Evolutionary conservation across 2,113 vertebrate species (phyloP).

Genomic region (Pollachius pollachius): DNA sequence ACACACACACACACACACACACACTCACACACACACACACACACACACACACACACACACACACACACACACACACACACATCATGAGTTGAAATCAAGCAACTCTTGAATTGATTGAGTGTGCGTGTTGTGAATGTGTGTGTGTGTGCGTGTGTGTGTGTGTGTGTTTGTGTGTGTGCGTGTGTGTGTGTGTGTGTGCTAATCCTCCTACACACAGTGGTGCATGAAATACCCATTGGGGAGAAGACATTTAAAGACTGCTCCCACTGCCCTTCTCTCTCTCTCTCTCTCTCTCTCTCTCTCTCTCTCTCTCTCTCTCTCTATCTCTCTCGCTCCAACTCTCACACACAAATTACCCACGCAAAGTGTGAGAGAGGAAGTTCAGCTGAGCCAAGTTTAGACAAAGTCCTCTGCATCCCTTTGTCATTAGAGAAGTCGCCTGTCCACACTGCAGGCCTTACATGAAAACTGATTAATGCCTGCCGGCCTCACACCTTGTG

Average conservation of each 20-base stretch:
- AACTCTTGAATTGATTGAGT: neutral
- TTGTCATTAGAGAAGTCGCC: conserved; percentile 9
- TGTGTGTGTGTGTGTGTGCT: too few relatives aligned
- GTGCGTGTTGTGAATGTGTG: neutral
- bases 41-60: too few relatives aligned
- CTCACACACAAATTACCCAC: conserved; percentile 3
- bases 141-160: neutral
- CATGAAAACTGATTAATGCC: conserved; percentile 23
- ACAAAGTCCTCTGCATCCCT: conserved; percentile 27
- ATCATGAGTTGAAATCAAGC: too few relatives aligned
- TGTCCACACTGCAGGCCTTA: too few relatives aligned
- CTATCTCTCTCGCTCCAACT: neutral
- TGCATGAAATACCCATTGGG: conserved; percentile 4
- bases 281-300: neutral
- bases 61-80: too few relatives aligned
- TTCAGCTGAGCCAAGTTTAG: conserved; percentile 21
- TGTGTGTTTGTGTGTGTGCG: neutral
- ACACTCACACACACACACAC: too few relatives aligned
- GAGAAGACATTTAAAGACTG: conserved; percentile 8
- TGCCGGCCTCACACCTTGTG: conserved; percentile 19
- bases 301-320: conserved; percentile 11
- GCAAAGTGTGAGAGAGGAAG: conserved; percentile 14
- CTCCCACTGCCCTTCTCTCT: too few relatives aligned
- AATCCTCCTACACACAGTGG: neutral
- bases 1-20: too few relatives aligned